phyloP scores from a whole-genome alignment of 2,113 vertebrate species.

The Romanogobio albipinnatus region DNA sequence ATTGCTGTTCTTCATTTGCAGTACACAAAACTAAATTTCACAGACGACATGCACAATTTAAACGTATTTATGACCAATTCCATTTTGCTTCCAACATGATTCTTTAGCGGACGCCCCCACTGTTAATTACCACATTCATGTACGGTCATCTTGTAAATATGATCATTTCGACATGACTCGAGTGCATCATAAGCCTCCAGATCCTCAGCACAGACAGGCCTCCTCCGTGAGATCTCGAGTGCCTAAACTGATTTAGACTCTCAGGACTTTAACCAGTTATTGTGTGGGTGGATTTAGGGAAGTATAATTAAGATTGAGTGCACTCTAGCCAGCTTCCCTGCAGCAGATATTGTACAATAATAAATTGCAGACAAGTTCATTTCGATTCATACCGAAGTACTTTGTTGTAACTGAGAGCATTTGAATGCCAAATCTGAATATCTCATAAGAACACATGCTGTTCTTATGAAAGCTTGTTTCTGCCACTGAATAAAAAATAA shows the following conservation, averaged over 20 bases:
- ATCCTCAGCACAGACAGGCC: background rate
- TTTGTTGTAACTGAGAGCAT: constrained; percentile 1
- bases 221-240: background rate
- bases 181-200: background rate
- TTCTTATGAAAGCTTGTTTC: no score
- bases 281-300: constrained; percentile 21
- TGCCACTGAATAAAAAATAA: no score
- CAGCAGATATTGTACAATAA: background rate
- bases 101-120: background rate
- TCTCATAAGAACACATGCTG: background rate
- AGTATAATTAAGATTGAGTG: constrained; percentile 14
- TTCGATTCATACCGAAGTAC: background rate
- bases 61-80: background rate
- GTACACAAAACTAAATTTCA: background rate
- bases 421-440: background rate
- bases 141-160: background rate
- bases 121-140: background rate
- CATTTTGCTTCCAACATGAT: background rate
- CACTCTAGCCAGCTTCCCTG: background rate
- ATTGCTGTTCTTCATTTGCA: background rate
- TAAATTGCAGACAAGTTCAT: background rate
- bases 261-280: background rate
- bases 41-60: background rate
- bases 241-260: background rate
- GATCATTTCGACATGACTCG: background rate